Evolutionary conservation across 2,797 vertebrate genomes (phyloP).

Genomic region (Fistularia tabacaria): DNA sequence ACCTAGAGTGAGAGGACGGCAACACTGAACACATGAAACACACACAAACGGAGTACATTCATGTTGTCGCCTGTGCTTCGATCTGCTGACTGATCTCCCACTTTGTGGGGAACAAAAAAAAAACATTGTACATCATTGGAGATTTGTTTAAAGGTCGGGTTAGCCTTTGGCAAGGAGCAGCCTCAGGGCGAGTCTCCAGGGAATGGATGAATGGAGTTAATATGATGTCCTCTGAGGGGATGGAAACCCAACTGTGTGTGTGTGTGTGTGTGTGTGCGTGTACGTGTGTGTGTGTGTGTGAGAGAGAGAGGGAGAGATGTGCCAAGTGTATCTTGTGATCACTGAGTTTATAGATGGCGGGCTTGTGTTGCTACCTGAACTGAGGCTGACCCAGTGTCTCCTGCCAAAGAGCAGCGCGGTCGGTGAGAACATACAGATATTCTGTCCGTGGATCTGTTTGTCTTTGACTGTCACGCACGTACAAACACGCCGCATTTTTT

Average conservation of each 20-base stretch:
- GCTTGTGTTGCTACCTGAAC: slow-evolving; percentile 39
- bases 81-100: no score
- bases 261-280: slow-evolving; percentile 15
- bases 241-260: slow-evolving; percentile 7
- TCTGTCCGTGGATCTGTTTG: neutral
- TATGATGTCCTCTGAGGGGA: slow-evolving; percentile 24
- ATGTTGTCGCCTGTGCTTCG: no score
- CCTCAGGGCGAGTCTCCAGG: no score
- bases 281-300: slow-evolving; percentile 19
- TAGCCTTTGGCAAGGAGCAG: no score
- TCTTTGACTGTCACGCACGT: slow-evolving; percentile 6
- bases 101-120: no score
- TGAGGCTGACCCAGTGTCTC: slow-evolving; percentile 11
- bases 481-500: neutral
- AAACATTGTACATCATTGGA: no score
- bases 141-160: no score
- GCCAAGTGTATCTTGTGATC: slow-evolving; percentile 58
- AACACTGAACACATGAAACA: no score
- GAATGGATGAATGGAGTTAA: neutral
- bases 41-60: no score
- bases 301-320: slow-evolving; percentile 8
- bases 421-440: slow-evolving; percentile 25
- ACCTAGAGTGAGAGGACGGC: no score
- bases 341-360: slow-evolving; percentile 53
- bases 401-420: slow-evolving; percentile 38